Conservation (phyloP, 2,797 vertebrate species). For the Dallia pectoralis region DNA sequence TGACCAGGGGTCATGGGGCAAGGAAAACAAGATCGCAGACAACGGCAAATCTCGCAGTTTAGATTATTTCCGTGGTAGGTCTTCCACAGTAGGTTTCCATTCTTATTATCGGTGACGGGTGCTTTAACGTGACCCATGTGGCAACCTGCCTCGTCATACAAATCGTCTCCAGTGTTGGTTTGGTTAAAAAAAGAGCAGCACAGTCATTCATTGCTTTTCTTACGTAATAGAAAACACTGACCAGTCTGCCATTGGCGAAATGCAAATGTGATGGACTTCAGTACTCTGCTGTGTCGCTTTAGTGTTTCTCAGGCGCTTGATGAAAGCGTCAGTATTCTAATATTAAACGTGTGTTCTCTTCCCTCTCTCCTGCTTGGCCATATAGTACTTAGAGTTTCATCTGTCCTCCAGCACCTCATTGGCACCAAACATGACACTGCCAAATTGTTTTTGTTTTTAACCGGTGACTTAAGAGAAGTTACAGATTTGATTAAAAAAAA, state of each 20-base stretch:
- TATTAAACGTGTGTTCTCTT: background rate
- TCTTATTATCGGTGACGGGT: too few relatives aligned
- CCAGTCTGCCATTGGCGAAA: too few relatives aligned
- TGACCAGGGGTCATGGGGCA: background rate
- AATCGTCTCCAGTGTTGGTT: background rate
- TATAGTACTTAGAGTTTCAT: background rate
- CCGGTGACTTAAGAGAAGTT: too few relatives aligned
- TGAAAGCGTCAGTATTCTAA: slow-evolving; percentile 2
- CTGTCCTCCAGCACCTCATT: background rate
- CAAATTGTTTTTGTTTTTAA: slow-evolving; percentile 13
- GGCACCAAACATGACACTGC: slow-evolving; percentile 23
- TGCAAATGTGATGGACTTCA: too few relatives aligned
- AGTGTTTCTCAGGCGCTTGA: slow-evolving; percentile 6
- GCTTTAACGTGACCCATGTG: too few relatives aligned
- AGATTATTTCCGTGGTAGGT: background rate
- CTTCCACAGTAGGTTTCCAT: too few relatives aligned
- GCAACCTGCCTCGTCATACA: background rate
- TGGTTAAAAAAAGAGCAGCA: background rate
- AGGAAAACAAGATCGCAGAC: background rate
- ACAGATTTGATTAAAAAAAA: slow-evolving; percentile 20
- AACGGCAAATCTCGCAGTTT: background rate
- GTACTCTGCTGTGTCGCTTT: too few relatives aligned
- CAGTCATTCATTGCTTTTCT: background rate
- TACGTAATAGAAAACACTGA: background rate
- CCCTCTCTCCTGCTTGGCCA: slow-evolving; percentile 19